These are phyloP conservation scores for Acanthosepion lycidas DNA, from an alignment of 2,888 invertebrate species.

Conservation along the genomic window DNA sequence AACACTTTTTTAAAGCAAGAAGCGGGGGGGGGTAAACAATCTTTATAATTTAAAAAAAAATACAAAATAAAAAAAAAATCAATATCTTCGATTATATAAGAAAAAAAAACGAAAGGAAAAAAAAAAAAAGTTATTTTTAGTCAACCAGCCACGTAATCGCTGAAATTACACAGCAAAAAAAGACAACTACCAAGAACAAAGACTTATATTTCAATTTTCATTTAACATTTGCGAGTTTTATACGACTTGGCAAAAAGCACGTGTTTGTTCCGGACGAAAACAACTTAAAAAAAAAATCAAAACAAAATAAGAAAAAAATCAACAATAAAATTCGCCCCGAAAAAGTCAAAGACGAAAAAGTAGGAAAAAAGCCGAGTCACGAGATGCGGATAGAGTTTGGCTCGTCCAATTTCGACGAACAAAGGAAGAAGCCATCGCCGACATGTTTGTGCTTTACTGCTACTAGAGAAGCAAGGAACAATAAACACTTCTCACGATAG, in stretches of 20 bases:
- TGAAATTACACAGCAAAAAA: neutral
- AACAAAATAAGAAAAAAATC: neutral
- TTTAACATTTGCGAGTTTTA: neutral
- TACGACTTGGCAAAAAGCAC: neutral
- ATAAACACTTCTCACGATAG: constrained; percentile 1
- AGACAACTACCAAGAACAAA: neutral
- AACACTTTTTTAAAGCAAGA: too few species aligned
- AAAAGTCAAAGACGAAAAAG: neutral
- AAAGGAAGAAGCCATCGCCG: constrained; percentile 33
- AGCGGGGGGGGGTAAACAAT: neutral
- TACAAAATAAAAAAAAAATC: neutral
- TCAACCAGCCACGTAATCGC: neutral
- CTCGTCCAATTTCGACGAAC: neutral
- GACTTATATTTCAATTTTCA: neutral
- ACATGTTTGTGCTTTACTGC: constrained; percentile 6
- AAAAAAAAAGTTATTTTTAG: neutral
- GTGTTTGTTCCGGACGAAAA: constrained; percentile 21
- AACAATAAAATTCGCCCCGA: constrained; percentile 4
- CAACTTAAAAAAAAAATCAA: neutral
- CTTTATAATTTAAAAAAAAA: neutral
- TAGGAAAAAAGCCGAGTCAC: neutral
- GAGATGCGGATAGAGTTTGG: neutral
- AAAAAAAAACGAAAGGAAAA: neutral
- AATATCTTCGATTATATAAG: neutral
- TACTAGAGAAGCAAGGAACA: neutral